These are phyloP conservation scores for Thumatha senex DNA, from an alignment of 2,888 invertebrate genomes.

Conservation along the genomic window DNA sequence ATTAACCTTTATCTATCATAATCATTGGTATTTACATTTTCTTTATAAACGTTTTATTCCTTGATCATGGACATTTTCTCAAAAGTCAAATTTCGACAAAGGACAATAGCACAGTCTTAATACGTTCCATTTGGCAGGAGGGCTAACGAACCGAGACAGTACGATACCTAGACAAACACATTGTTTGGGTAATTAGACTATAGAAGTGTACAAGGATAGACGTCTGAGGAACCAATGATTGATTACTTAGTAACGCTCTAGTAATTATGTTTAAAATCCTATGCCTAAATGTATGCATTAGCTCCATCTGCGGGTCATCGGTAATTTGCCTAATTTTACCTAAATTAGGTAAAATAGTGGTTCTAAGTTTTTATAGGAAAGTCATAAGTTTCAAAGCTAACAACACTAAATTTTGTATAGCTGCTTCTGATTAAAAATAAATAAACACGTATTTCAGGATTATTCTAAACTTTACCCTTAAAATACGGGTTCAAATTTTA, in stretches of 20 bases:
- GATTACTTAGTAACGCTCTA: background rate
- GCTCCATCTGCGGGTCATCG: no score
- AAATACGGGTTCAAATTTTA: no score
- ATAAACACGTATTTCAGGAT: no score
- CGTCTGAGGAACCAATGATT: background rate
- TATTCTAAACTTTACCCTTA: no score
- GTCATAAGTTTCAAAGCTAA: no score
- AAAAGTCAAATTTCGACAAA: slow-evolving; percentile 5
- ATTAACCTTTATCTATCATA: background rate
- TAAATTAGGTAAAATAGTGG: no score
- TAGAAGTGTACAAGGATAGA: background rate
- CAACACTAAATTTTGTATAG: no score
- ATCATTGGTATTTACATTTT: background rate
- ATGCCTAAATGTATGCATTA: no score
- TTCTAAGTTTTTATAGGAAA: no score
- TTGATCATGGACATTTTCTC: background rate
- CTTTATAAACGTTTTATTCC: background rate
- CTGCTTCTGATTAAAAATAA: no score
- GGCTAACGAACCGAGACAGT: slow-evolving; percentile 44
- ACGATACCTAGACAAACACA: slow-evolving; percentile 23
- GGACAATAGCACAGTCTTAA: slow-evolving; percentile 18
- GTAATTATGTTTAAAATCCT: background rate
- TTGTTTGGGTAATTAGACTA: slow-evolving; percentile 44
- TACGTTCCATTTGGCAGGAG: slow-evolving; percentile 33
- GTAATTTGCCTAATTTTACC: no score